These are phyloP conservation scores for Opisthocomus hoazin DNA, from an alignment of 2,113 vertebrate genomes.

Conservation along the genomic window DNA sequence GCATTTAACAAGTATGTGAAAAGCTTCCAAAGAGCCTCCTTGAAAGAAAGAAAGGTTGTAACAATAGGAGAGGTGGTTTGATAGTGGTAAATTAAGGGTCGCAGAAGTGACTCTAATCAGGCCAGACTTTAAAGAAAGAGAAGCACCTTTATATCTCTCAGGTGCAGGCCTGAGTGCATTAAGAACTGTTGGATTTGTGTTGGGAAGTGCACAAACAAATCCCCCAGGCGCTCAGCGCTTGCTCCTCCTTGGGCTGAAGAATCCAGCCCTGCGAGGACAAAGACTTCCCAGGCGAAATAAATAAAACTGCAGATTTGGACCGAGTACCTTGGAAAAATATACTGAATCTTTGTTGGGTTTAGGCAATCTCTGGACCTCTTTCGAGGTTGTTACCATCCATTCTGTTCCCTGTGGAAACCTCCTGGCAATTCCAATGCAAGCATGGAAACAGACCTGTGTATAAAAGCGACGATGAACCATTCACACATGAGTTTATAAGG, in stretches of 20 bases:
- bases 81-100: slow-evolving; percentile 50
- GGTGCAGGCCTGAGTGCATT: slow-evolving; percentile 10
- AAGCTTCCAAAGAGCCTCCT: slow-evolving; percentile 44
- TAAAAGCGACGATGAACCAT: neutral
- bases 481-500: neutral
- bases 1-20: slow-evolving; percentile 70
- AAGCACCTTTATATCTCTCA: slow-evolving; percentile 7
- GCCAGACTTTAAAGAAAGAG: slow-evolving; percentile 36
- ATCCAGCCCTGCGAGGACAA: neutral
- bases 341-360: neutral
- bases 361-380: neutral
- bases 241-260: neutral
- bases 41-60: slow-evolving; percentile 47
- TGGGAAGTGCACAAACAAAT: neutral
- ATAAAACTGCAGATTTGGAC: neutral
- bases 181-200: neutral
- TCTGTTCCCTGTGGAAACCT: neutral
- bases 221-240: neutral
- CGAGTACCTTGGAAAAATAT: neutral
- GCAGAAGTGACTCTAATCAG: slow-evolving; percentile 36
- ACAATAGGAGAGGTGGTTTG: slow-evolving; percentile 53
- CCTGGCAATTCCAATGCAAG: neutral
- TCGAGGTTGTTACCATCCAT: neutral
- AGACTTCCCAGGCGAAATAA: neutral
- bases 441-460: neutral